Conservation (phyloP, 2,888 invertebrate species). For the Cantharis flavilabris region DNA sequence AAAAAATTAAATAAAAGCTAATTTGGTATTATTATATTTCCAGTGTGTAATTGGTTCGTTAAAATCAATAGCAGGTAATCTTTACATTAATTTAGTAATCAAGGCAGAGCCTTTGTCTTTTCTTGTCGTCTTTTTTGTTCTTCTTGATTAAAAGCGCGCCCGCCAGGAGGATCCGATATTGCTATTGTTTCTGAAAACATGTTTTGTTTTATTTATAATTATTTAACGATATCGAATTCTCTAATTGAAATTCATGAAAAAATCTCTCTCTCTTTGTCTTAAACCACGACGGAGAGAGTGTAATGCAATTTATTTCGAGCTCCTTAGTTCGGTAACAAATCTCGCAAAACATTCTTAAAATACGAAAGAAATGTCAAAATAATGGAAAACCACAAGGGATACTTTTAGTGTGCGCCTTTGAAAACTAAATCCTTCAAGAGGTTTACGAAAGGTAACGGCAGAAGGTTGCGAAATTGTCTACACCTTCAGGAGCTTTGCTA, state of each 20-base stretch:
- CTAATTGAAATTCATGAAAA: constrained; percentile 17
- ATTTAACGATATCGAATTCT: constrained; percentile 1
- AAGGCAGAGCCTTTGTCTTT: constrained; percentile 5
- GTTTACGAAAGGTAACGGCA: not conserved
- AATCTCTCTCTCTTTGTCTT: not conserved
- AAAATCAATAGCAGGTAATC: constrained; percentile 20
- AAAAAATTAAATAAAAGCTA: not conserved
- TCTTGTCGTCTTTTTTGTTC: constrained; percentile 11
- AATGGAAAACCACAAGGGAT: constrained; percentile 19
- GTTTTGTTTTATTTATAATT: not conserved
- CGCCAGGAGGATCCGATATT: not conserved
- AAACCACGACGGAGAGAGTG: not conserved
- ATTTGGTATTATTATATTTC: not conserved
- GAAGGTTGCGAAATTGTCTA: not conserved
- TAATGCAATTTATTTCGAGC: constrained; percentile 17
- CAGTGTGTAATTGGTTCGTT: not conserved
- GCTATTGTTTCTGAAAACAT: constrained; percentile 10
- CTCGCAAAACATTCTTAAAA: constrained; percentile 18
- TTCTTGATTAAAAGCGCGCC: constrained; percentile 10
- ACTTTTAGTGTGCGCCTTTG: not conserved
- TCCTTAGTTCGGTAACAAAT: constrained; percentile 17
- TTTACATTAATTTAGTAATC: constrained; percentile 24
- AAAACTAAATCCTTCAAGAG: not conserved
- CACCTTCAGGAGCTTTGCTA: not conserved
- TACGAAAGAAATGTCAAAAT: constrained; percentile 25